Base-by-base conservation (phyloP, 2,113 vertebrate species). In the Myodes glareolus region DNA sequence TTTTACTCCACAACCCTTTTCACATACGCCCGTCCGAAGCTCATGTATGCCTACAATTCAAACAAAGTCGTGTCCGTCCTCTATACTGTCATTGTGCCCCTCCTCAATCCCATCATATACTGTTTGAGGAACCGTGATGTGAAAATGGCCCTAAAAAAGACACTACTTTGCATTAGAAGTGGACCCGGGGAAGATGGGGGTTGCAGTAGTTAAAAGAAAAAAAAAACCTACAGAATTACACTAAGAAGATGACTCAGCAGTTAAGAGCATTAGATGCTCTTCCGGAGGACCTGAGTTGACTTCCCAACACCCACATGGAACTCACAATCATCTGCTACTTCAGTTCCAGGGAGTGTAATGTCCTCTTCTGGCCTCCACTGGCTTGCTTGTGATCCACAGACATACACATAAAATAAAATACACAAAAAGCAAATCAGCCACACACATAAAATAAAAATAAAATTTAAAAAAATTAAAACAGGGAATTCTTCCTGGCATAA, bases 1-100 rank as follows among this genome's bases (percentile, higher is more conserved):
- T 99, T 98, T 89, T 98, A 98, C 31, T 98, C 98, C 23, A 98
- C 98, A 5, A 98, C 98, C 0, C 98, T 98, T 29, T 98, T 98
- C 95, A 98, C 98, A 19, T 98, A 98, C 0, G 88, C 94, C 82
- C 86, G 72, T 0, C 98, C 98, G 1, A 98, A 98, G 82, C 95
- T 96, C 70, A 98, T 98, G 98, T 98, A 98, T 4, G 90, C 97
- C 77, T 98, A 98, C 2, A 97, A 61, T 14, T 97, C 97, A 1
- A 98, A 98, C 97, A 99, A 98, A 80, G 1, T 97, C n/a, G 95
- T 98, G 3, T 98, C 98, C 29, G 72, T 98, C 6, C 95, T 98
- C 11, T 99, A 98, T 61, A 99, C 97, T 0, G 88, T 98, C 78
- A 61, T 98, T 0, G 98, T 98, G 23, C 98, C 98, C 0, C 96